phyloP scores from a whole-genome alignment of 30 jellyfish, hydroid and myxozoan genomes.

The Cassiopea andromeda region DNA sequence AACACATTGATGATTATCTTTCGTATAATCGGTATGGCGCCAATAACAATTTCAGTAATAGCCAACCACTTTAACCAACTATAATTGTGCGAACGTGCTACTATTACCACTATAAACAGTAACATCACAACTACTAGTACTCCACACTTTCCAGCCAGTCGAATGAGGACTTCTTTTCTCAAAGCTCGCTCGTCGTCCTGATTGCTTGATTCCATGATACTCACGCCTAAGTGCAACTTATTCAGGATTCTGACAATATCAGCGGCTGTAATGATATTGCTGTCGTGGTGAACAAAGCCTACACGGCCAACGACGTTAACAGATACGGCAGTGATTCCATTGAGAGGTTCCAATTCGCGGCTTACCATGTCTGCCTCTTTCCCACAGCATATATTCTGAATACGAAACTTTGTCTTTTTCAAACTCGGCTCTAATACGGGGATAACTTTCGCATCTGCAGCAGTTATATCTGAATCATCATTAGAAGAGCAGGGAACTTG shows the following conservation, averaged over 20 bases:
- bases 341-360: constrained; percentile 48
- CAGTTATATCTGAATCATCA: not conserved
- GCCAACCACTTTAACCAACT: constrained; percentile 74
- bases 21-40: constrained; percentile 70
- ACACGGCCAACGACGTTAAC: constrained; percentile 85
- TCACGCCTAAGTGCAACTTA: constrained; percentile 79
- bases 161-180: constrained; percentile 16
- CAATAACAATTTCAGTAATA: constrained; percentile 59
- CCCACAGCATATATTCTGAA: constrained; percentile 90
- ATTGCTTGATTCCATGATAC: constrained; percentile 78
- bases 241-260: constrained; percentile 61
- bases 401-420: constrained; percentile 73
- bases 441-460: constrained; percentile 5
- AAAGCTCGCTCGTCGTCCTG: constrained; percentile 21
- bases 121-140: constrained; percentile 19
- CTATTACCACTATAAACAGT: constrained; percentile 55
- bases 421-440: not conserved
- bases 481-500: not conserved
- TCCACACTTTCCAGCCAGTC: constrained; percentile 34
- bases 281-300: constrained; percentile 74
- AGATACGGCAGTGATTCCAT: constrained; percentile 70
- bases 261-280: constrained; percentile 38
- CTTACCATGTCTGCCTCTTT: constrained; percentile 85
- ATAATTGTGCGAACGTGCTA: constrained; percentile 16
- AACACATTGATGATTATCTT: constrained; percentile 56